Percentiles rank a stretch among this genome's conserved stretches.
These are phyloP conservation scores for Empidonax alnorum DNA, from an alignment of 2,113 vertebrate species.

Conservation along the genomic window DNA sequence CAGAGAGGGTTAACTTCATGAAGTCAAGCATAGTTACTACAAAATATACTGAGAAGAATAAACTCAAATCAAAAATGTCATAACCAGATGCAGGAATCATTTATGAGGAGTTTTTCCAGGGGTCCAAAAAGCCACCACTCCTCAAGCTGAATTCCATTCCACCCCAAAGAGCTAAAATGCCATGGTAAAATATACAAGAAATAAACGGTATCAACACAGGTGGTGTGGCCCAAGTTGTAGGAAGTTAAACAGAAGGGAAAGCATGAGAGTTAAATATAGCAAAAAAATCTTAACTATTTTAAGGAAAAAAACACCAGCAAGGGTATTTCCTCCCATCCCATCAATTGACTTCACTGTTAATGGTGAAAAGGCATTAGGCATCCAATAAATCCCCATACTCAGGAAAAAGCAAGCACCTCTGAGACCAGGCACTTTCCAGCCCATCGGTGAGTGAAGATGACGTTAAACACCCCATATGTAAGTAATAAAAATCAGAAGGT, in stretches of 20 bases:
- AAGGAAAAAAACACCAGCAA: not conserved
- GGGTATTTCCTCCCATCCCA: not conserved
- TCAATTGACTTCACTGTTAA: not conserved
- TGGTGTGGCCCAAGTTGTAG: not conserved
- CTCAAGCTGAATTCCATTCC: not conserved
- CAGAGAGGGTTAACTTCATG: not conserved
- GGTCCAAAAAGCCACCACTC: not conserved
- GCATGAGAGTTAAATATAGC: not conserved
- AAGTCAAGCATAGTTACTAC: not conserved
- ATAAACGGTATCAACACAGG: not conserved
- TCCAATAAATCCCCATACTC: not conserved
- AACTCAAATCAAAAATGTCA: not conserved
- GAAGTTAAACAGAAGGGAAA: not conserved
- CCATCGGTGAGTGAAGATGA: not conserved
- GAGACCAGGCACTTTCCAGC: not conserved
- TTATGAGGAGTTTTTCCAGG: not conserved
- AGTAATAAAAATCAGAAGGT: not conserved
- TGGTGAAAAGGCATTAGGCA: not conserved
- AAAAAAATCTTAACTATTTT: not conserved
- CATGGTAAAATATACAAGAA: not conserved
- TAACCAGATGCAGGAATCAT: not conserved
- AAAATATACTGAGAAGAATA: not conserved
- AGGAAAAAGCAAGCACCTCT: not conserved
- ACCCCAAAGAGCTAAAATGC: not conserved
- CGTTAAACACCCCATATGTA: rapidly evolving